Percentiles rank a stretch among this genome's conserved stretches.
phyloP scores from a whole-genome alignment of 2,113 vertebrate species.

The Ictalurus punctatus region DNA sequence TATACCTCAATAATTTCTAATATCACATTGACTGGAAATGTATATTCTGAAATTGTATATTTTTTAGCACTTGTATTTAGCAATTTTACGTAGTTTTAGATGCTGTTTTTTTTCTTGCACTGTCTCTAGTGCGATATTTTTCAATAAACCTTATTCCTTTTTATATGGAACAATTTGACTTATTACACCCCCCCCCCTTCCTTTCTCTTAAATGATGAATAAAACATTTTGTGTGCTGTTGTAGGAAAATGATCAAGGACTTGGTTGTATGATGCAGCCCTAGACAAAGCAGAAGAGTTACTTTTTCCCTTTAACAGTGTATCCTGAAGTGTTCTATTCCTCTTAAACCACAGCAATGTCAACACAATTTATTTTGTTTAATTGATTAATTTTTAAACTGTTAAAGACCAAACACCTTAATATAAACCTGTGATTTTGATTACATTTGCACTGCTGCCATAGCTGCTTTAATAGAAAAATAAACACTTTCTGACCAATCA shows the following conservation, averaged over 20 bases:
- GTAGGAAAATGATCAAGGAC: background rate
- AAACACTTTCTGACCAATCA: background rate
- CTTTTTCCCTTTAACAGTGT: background rate
- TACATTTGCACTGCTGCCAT: background rate
- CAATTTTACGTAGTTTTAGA: constrained; percentile 67
- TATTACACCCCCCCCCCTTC: background rate
- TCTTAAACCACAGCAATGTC: background rate
- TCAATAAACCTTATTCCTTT: constrained; percentile 63
- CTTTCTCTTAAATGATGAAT: background rate
- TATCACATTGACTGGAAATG: constrained; percentile 67
- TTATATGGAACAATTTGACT: constrained; percentile 64
- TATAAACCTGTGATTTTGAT: background rate
- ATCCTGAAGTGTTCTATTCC: background rate
- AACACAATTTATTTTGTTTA: background rate
- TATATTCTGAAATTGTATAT: constrained; percentile 78
- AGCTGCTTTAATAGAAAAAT: background rate
- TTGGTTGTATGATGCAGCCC: background rate
- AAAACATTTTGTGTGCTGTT: background rate
- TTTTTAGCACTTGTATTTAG: constrained; percentile 63
- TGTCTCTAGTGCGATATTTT: constrained; percentile 62
- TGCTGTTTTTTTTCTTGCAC: constrained; percentile 61
- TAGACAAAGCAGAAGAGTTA: too few species aligned
- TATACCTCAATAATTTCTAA: constrained; percentile 58
- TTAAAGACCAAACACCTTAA: background rate
- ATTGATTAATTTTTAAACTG: too few species aligned